Conservation (phyloP, 2,113 vertebrate genomes). For the Gobiocypris rarus region DNA sequence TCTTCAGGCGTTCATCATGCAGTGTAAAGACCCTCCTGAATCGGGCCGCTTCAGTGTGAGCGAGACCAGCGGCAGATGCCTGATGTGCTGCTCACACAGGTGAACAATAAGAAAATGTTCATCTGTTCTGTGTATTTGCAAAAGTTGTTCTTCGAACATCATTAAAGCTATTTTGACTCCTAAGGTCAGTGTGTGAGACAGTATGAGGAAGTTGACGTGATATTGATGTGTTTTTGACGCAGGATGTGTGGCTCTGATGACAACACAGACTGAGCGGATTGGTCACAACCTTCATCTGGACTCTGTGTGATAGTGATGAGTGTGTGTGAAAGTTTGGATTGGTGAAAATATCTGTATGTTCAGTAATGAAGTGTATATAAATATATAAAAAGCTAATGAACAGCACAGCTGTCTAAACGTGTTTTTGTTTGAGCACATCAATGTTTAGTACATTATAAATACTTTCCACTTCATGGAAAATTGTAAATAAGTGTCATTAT, state of each 20-base stretch:
- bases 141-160: too few species aligned
- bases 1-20: conserved; percentile 83
- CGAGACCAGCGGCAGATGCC: conserved; percentile 39
- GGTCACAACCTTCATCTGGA: background rate
- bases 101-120: background rate
- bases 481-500: too few species aligned
- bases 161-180: too few species aligned
- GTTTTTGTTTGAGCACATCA: too few species aligned
- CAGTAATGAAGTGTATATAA: background rate
- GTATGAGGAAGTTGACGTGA: too few species aligned
- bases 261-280: background rate
- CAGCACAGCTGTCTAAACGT: too few species aligned
- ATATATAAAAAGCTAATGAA: background rate
- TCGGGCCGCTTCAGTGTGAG: conserved; percentile 86
- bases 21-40: conserved; percentile 87
- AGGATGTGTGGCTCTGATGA: background rate
- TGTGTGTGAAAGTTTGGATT: background rate
- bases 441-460: too few species aligned
- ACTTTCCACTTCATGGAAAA: too few species aligned
- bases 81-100: background rate
- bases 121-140: too few species aligned
- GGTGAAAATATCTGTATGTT: background rate
- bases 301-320: background rate
- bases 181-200: too few species aligned
- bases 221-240: background rate